These are phyloP conservation scores for Hipposideros larvatus DNA, from an alignment of 2,797 vertebrate species.

Conservation along the genomic window DNA sequence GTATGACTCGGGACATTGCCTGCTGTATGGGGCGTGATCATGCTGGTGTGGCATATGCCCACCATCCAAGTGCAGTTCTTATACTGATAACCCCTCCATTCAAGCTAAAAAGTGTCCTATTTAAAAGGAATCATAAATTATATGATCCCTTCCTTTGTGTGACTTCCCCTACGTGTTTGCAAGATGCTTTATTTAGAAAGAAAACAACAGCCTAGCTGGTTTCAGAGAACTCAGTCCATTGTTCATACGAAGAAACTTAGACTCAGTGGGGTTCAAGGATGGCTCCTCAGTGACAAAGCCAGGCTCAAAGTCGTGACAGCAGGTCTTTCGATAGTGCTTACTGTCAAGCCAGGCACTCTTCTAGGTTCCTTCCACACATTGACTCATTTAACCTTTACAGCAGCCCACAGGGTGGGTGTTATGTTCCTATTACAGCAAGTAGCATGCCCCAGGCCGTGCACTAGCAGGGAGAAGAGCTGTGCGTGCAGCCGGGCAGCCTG, in stretches of 20 bases:
- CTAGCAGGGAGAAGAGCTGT: neutral
- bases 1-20: rapidly evolving
- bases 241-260: neutral
- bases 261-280: neutral
- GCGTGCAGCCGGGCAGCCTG: neutral
- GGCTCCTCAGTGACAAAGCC: neutral
- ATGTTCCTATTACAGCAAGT: neutral
- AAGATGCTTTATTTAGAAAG: neutral
- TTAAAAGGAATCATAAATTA: neutral
- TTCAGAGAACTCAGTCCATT: neutral
- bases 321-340: rapidly evolving
- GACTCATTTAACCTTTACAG: neutral
- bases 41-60: neutral
- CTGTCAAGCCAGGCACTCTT: neutral
- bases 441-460: neutral
- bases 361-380: neutral
- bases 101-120: neutral
- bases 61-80: neutral
- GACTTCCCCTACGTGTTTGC: neutral
- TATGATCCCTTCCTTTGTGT: neutral
- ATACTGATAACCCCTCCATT: neutral
- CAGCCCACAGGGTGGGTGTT: rapidly evolving
- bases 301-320: neutral
- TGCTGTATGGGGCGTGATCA: rapidly evolving
- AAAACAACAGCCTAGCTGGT: neutral